A percentile compares a stretch with the other conserved stretches of the same genome.
Conservation (phyloP, 2,797 vertebrate genomes). For the Danio kyathit region DNA sequence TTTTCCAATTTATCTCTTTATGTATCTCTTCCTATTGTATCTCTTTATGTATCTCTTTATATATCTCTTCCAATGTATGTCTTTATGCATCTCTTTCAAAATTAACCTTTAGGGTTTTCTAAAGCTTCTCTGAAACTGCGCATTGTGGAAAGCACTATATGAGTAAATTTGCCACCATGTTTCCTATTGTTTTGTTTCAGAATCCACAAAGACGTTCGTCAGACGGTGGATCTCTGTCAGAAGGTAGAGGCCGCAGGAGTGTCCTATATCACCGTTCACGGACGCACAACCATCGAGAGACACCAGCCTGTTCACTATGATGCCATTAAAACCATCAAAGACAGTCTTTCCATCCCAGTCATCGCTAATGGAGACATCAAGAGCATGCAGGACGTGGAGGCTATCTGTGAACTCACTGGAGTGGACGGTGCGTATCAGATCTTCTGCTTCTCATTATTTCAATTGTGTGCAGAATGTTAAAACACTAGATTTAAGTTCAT, state of each 20-base stretch:
- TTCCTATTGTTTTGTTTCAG: slow-evolving; percentile 68
- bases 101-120: too few species aligned
- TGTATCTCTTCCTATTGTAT: too few species aligned
- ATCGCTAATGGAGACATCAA: slow-evolving; percentile 95
- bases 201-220: slow-evolving; percentile 90
- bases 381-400: slow-evolving; percentile 88
- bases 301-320: slow-evolving; percentile 95
- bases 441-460: neutral
- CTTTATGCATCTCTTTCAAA: too few species aligned
- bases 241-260: slow-evolving; percentile 93
- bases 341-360: slow-evolving; percentile 89
- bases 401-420: slow-evolving; percentile 84
- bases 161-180: too few species aligned
- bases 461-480: too few species aligned
- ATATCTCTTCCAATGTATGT: too few species aligned
- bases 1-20: too few species aligned
- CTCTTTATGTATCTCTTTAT: too few species aligned
- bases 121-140: too few species aligned
- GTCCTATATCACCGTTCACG: slow-evolving; percentile 97
- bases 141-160: too few species aligned
- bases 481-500: neutral
- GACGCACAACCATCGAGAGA: slow-evolving; percentile 90
- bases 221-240: slow-evolving; percentile 93
- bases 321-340: slow-evolving; percentile 93
- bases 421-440: slow-evolving; percentile 84